Evolutionary conservation across 2,113 vertebrate genomes (phyloP).

Genomic region (Bolborhynchus lineola): DNA sequence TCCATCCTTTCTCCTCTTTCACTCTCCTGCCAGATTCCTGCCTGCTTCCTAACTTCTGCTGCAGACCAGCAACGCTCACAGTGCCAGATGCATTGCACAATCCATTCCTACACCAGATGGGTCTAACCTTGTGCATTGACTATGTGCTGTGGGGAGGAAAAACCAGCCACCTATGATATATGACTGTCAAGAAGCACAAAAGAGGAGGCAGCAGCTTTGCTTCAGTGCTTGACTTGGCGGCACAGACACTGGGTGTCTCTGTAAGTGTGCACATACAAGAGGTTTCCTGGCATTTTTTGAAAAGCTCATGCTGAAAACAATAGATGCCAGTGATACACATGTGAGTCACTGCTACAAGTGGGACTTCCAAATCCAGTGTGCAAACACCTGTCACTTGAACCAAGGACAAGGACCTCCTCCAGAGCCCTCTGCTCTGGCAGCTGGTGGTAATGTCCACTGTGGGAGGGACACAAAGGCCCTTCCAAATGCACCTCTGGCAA

Average conservation of each 20-base stretch:
- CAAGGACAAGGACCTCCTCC: background rate
- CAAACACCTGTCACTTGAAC: background rate
- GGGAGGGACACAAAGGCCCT: background rate
- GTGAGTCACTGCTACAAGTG: background rate
- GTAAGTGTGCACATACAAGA: background rate
- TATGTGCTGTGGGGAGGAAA: background rate
- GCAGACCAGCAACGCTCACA: background rate
- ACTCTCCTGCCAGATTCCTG: background rate
- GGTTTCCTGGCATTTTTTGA: background rate
- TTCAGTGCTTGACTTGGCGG: background rate
- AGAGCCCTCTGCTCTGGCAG: background rate
- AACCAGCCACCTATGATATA: background rate
- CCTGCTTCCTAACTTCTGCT: background rate
- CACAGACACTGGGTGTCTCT: background rate
- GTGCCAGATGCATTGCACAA: rapidly evolving
- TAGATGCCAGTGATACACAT: background rate
- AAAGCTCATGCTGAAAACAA: background rate
- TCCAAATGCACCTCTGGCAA: background rate
- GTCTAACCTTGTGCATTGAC: background rate
- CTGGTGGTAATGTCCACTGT: background rate
- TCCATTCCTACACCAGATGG: background rate
- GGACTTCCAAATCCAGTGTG: background rate
- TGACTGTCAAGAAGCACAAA: background rate
- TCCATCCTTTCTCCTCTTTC: background rate
- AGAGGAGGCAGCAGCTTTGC: background rate